Conservation (phyloP, 2,113 vertebrate genomes). For the Menura novaehollandiae region DNA sequence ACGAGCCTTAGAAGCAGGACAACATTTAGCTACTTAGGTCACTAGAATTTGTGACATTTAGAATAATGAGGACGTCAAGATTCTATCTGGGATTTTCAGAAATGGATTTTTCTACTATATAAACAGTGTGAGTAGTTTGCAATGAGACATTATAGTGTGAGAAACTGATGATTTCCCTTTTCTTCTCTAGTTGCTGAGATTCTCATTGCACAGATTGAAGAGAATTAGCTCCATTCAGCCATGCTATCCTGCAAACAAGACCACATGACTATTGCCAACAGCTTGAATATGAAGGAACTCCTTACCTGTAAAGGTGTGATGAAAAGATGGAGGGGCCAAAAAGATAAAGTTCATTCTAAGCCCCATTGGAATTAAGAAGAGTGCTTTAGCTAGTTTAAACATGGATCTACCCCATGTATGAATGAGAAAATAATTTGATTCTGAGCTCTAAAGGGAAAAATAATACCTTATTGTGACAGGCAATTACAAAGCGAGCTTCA, state of each 20-base stretch:
- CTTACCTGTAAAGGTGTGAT: background rate
- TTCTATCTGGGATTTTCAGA: background rate
- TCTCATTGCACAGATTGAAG: background rate
- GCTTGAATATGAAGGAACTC: background rate
- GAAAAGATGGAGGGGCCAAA: background rate
- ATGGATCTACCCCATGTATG: background rate
- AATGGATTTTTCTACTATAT: background rate
- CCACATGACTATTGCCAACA: background rate
- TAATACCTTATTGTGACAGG: background rate
- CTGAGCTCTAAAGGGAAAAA: background rate
- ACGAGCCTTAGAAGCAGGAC: background rate
- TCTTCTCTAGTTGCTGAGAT: background rate
- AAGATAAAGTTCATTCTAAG: background rate
- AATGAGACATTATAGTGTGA: background rate
- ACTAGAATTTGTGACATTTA: background rate
- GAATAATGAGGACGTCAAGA: background rate
- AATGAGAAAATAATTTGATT: background rate
- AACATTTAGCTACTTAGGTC: background rate
- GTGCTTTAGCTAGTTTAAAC: background rate
- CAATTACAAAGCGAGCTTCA: background rate
- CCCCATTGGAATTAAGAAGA: background rate
- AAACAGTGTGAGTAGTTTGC: background rate
- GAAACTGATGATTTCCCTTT: background rate
- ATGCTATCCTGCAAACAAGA: background rate
- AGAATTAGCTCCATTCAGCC: background rate